These are phyloP conservation scores for Ochropleura leucogaster DNA, from an alignment of 2,888 invertebrate species.

Conservation along the genomic window DNA sequence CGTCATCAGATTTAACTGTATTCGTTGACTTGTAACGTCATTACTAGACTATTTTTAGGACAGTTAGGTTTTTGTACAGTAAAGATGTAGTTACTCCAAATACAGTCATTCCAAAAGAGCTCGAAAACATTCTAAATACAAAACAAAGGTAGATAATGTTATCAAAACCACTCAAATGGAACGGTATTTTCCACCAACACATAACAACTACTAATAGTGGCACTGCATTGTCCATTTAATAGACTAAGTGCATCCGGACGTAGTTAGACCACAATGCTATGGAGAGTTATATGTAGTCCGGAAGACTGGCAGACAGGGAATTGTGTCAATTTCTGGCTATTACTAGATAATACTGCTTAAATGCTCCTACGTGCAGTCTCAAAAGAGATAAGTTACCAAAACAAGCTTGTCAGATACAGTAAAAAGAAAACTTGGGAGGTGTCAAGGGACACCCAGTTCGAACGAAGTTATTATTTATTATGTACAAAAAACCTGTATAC, in stretches of 20 bases:
- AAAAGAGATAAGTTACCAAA: no score
- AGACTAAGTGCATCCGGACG: conserved; percentile 48
- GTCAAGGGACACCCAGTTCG: no score
- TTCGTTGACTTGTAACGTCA: no score
- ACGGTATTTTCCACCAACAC: conserved; percentile 35
- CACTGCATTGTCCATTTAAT: conserved; percentile 41
- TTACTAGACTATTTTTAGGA: not conserved
- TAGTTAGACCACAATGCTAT: conserved; percentile 29
- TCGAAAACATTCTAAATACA: not conserved
- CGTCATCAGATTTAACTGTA: no score
- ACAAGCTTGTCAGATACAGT: no score
- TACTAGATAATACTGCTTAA: conserved; percentile 16
- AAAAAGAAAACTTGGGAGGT: no score
- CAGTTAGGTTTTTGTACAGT: not conserved
- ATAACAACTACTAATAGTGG: not conserved
- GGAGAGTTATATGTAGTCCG: conserved; percentile 11
- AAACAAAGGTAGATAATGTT: conserved; percentile 4
- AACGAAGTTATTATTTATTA: no score
- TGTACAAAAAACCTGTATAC: no score
- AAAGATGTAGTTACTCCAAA: not conserved
- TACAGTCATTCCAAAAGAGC: not conserved
- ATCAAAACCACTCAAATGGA: not conserved
- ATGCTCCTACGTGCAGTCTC: not conserved
- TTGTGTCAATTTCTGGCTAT: conserved; percentile 53
- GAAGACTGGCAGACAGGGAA: conserved; percentile 38